Base-by-base conservation (phyloP, 1,140 invertebrate genomes). In the Euborellia annulipes region DNA sequence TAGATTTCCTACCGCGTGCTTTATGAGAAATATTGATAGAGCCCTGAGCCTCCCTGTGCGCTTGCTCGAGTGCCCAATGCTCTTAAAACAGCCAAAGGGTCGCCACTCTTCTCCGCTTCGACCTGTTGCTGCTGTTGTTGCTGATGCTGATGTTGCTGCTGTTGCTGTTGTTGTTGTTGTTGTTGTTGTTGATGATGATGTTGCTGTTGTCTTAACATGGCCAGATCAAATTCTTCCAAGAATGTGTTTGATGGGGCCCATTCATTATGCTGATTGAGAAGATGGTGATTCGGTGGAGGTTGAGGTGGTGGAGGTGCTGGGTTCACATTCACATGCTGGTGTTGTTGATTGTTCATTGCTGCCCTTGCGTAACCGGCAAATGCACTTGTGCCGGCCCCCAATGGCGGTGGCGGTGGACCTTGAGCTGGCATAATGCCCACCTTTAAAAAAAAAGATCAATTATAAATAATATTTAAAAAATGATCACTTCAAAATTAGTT, bases 51-150 rank as follows among this genome's bases (percentile, higher is more conserved):
- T n/a, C 41, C 27, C 6, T 48, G 27, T 30, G 37, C 46, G 21
- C 38, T 41, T 6, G 23, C 22, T 42, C 49, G 48, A 16, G 45
- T 49, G 6, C 50, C 52, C 21, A 51, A 23, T 14, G 48, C 47
- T 34, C 50, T 39, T 16, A 53, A 38, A 41, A 51, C 43, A 11
- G 50, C 52, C 22, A 51, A 53, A 17, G 52, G 50, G 40, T 53
- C 52, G 4, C 43, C 52, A 55, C 55, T 54, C 41, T 58, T 56
- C 43, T 57, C 23, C 11, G 23, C 55, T 50, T 58, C 56, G 43
- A 57, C 48, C 41, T 54, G 54, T 18, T 55, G 51, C 47, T 62
- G 59, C 32, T 43, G 39, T 36, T 38, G 21, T 38, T 22, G 20
- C 60, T 59, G 41, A 52, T 50, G 14, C 47, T 61, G 19, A 55